phyloP scores from a whole-genome alignment of 2,113 vertebrate species.

The Oreochromis niloticus region DNA sequence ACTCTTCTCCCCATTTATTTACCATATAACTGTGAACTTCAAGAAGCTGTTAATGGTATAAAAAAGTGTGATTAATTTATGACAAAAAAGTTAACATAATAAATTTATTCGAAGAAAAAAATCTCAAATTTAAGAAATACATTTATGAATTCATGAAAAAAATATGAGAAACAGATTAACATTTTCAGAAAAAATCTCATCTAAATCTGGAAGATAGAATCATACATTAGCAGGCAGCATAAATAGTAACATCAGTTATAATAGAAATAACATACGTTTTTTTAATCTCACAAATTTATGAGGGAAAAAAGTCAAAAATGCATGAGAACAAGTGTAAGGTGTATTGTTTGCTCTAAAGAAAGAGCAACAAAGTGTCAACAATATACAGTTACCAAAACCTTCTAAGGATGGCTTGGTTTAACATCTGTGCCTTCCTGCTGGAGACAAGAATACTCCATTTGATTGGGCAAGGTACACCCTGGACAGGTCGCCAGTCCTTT shows the following conservation, averaged over 20 bases:
- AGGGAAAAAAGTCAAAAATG: background rate
- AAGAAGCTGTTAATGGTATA: background rate
- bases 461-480: background rate
- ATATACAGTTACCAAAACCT: background rate
- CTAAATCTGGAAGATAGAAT: background rate
- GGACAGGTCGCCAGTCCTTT: background rate
- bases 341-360: background rate
- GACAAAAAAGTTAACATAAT: background rate
- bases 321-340: background rate
- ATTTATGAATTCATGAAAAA: background rate
- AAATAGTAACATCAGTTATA: background rate
- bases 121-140: background rate
- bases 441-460: background rate
- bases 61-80: background rate
- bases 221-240: background rate
- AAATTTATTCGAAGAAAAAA: background rate
- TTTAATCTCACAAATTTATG: background rate
- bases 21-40: background rate
- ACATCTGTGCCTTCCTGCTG: background rate
- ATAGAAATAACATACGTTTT: background rate
- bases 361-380: background rate
- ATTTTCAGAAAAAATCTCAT: background rate
- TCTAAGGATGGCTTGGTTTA: no score
- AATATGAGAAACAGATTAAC: background rate
- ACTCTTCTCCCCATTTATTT: background rate